Base-by-base conservation (phyloP, 2,113 vertebrate genomes). In the Amphiprion percula region DNA sequence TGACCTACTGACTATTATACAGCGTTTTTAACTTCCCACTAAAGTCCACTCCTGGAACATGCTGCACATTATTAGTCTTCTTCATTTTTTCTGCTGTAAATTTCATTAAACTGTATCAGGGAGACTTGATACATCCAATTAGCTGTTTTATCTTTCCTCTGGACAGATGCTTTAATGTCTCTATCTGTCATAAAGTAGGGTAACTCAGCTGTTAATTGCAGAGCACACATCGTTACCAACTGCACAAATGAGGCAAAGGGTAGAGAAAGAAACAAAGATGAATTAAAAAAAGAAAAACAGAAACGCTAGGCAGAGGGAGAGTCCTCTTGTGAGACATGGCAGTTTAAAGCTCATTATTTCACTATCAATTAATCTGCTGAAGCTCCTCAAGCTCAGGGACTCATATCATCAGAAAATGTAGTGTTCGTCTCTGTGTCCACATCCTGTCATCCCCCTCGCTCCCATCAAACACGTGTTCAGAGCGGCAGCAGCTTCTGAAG, bases 291-390 rank as follows among this genome's bases (percentile, higher is more conserved):
- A 53, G 17, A n/a, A 17, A 17, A 23, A 53, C 10, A 16, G 7
- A 26, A 26, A 26, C 26, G 30, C 30, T 46, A 12, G 9, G 8
- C 47, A 68, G 70, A 80, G 28, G 33, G 16, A 28, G 26, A 72
- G 21, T 65, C 33, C 55, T 80, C 58, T n/a, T 7, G 54, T 77
- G 83, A 73, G 74, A 47, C 21, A 44, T 4, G 14, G 17, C 6
- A 61, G 23, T 83, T 71, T 74, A 87, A 80, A 83, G 68, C 76
- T 84, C 74, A 86, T 92, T 90, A 91, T 85, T 85, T 89, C 84
- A 74, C 79, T 66, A 79, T 91, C 81, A 85, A 82, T 91, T 87
- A 83, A 84, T 88, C 56, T 74, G 72, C 73, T 37, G 66, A 41
- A 80, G 69, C 77, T 79, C 68, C 53, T 80, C 60, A 8, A 24